These are phyloP conservation scores for Coregonus clupeaformis DNA, from an alignment of 2,113 vertebrate genomes.

Conservation along the genomic window DNA sequence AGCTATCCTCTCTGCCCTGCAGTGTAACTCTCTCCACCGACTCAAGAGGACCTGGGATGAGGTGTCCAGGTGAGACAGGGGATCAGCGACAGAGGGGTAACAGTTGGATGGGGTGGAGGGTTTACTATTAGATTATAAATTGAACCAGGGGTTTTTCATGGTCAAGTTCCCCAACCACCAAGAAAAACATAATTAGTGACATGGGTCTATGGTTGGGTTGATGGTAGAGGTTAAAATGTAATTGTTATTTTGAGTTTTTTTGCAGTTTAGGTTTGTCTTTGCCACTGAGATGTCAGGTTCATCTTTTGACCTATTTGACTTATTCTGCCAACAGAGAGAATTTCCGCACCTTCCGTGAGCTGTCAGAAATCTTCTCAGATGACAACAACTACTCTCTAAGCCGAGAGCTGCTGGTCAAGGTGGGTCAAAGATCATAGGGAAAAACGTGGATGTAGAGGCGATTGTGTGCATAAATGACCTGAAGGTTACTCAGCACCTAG, in stretches of 20 bases:
- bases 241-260: not conserved
- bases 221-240: not conserved
- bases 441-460: not conserved
- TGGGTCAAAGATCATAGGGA: conserved; percentile 41
- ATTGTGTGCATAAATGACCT: not conserved
- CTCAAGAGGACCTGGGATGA: conserved; percentile 96
- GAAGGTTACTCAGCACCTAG: too few species aligned
- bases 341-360: conserved; percentile 89
- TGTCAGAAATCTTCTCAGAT: conserved; percentile 96
- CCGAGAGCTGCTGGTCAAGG: conserved; percentile 95
- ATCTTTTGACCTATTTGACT: not conserved
- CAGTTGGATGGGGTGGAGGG: not conserved
- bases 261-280: not conserved
- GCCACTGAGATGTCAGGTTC: not conserved
- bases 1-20: conserved; percentile 94
- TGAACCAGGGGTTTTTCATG: conserved; percentile 15
- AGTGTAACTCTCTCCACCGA: conserved; percentile 92
- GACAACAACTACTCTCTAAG: conserved; percentile 98
- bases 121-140: not conserved
- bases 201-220: not conserved
- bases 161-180: not conserved
- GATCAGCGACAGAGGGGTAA: too few species aligned
- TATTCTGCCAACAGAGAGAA: conserved; percentile 78
- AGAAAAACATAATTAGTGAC: too few species aligned
- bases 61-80: conserved; percentile 80